Evolutionary conservation across 2,888 invertebrate genomes (phyloP).

Genomic region (Amphipoea lucens): DNA sequence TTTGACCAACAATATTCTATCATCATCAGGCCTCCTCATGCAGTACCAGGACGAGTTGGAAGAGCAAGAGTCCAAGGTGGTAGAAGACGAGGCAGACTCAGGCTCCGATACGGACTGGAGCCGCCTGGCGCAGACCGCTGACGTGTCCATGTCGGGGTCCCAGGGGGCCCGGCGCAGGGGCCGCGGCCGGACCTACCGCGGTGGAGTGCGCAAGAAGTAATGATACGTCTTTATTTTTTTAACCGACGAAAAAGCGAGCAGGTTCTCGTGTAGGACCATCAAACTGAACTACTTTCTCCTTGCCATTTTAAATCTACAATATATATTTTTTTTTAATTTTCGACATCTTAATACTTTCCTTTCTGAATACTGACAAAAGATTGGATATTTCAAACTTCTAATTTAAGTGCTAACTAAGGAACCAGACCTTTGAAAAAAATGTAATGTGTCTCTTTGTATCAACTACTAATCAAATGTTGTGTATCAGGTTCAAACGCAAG

Average conservation of each 20-base stretch:
- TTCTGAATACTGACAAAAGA: not conserved
- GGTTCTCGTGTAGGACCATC: not conserved
- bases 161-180: constrained; percentile 24
- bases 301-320: too few relatives aligned
- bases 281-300: not conserved
- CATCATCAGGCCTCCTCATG: constrained; percentile 79
- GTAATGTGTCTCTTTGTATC: not conserved
- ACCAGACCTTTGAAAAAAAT: not conserved
- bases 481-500: constrained; percentile 78
- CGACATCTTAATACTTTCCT: not conserved
- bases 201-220: constrained; percentile 76
- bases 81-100: constrained; percentile 61
- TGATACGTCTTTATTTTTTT: not conserved
- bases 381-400: not conserved
- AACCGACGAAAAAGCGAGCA: not conserved
- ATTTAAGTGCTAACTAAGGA: not conserved
- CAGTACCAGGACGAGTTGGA: constrained; percentile 84
- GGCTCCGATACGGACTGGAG: constrained; percentile 86
- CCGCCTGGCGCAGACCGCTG: constrained; percentile 69
- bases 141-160: not conserved
- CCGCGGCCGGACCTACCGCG: constrained; percentile 67
- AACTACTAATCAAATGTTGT: not conserved
- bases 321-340: not conserved
- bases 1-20: not conserved
- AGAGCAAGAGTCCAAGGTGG: constrained; percentile 66